A percentile compares a stretch with the other conserved stretches of the same genome.
Evolutionary conservation across 1,140 invertebrate genomes (phyloP).

Genomic region (Lysiphlebus fabarum): DNA sequence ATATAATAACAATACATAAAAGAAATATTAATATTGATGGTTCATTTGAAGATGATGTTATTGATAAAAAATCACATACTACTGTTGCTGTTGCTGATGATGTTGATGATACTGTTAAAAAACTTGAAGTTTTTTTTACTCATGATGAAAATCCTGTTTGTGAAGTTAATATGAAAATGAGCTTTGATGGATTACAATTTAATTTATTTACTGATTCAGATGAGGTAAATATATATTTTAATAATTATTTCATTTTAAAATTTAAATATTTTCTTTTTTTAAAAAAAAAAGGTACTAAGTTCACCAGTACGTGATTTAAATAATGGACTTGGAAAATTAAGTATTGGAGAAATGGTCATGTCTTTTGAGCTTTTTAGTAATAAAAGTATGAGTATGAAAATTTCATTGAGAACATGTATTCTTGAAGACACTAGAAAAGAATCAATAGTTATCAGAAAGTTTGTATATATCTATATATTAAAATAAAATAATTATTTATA

Average conservation of each 20-base stretch:
- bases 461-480: constrained; percentile 24
- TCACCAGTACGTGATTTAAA: constrained; percentile 72
- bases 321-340: constrained; percentile 68
- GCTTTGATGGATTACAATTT: constrained; percentile 66
- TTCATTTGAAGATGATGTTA: constrained; percentile 14
- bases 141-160: constrained; percentile 58
- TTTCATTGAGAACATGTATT: constrained; percentile 67
- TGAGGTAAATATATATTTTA: constrained; percentile 53
- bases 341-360: constrained; percentile 67
- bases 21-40: not conserved
- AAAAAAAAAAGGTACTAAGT: constrained; percentile 67
- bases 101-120: constrained; percentile 65
- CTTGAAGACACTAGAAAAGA: constrained; percentile 74
- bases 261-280: too few relatives aligned
- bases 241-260: too few relatives aligned
- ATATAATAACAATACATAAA: constrained; percentile 29
- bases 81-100: constrained; percentile 30
- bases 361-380: constrained; percentile 68
- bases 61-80: constrained; percentile 17
- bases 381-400: constrained; percentile 66
- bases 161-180: constrained; percentile 60
- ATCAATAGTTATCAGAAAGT: constrained; percentile 63
- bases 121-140: constrained; percentile 71
- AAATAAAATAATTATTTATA: not conserved
- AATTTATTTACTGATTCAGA: constrained; percentile 72